Evolutionary conservation across 2,797 vertebrate genomes (phyloP).

Genomic region (Halcyon badia): DNA sequence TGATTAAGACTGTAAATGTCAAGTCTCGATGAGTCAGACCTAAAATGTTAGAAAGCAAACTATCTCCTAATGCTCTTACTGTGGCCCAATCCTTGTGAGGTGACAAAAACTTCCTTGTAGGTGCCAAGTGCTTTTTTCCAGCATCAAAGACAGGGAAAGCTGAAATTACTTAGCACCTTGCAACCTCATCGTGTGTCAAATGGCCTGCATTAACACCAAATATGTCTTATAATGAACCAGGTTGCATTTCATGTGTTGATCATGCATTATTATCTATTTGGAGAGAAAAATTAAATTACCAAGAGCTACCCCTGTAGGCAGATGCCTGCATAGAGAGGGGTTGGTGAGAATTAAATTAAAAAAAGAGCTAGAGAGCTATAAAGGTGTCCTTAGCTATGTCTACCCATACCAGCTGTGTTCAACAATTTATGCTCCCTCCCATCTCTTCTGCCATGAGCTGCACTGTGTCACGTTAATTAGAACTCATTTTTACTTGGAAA

Average conservation of each 20-base stretch:
- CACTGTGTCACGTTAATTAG: background rate
- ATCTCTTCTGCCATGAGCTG: background rate
- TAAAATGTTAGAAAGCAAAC: slow-evolving; percentile 47
- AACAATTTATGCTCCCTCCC: background rate
- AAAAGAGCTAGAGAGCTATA: background rate
- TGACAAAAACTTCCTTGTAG: background rate
- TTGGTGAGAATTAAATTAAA: background rate
- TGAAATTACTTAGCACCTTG: background rate
- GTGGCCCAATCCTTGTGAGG: background rate
- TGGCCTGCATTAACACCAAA: background rate
- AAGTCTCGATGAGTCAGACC: slow-evolving; percentile 23
- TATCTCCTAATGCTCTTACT: background rate
- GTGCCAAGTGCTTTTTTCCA: background rate
- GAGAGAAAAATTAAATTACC: background rate
- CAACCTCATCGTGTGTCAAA: background rate
- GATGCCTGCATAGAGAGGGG: background rate
- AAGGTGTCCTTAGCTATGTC: background rate
- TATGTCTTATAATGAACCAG: background rate
- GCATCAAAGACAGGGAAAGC: background rate
- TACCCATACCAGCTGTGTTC: background rate
- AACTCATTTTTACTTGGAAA: background rate
- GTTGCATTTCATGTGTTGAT: background rate
- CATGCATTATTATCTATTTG: background rate
- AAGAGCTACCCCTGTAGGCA: background rate
- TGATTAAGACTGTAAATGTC: slow-evolving; percentile 47